Evolutionary conservation across 2,797 vertebrate genomes (phyloP).

Genomic region (Ambastaia sidthimunki): DNA sequence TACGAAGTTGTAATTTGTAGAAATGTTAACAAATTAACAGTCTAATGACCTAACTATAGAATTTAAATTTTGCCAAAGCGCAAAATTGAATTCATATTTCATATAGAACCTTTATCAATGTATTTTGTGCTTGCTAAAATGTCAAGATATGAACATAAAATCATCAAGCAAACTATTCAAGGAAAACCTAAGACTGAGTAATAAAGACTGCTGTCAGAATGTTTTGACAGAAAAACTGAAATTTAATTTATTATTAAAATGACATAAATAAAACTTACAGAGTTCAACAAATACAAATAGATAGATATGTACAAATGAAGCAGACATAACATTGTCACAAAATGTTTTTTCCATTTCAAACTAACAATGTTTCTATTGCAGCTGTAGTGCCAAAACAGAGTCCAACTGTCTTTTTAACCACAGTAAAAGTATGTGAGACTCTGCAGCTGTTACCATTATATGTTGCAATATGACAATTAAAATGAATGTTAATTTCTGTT

Average conservation of each 20-base stretch:
- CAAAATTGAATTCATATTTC: not conserved
- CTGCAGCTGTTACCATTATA: conserved; percentile 56
- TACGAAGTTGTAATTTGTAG: too few species aligned
- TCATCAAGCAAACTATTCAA: not conserved
- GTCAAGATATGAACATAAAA: not conserved
- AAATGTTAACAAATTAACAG: too few species aligned
- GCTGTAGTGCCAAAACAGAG: not conserved
- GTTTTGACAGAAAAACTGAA: conserved; percentile 39
- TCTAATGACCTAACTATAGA: too few species aligned
- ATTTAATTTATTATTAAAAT: conserved; percentile 86
- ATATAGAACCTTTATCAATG: not conserved
- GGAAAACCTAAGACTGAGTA: not conserved
- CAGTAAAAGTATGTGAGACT: conserved; percentile 31
- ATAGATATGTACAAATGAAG: conserved; percentile 77
- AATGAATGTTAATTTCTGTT: conserved; percentile 76
- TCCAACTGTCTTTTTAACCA: conserved; percentile 62
- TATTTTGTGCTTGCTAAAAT: not conserved
- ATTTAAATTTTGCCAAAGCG: not conserved
- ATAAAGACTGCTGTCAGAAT: conserved; percentile 3
- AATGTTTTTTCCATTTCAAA: too few species aligned
- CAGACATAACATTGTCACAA: conserved; percentile 16
- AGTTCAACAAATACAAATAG: conserved; percentile 78
- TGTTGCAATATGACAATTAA: conserved; percentile 65
- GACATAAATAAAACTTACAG: conserved; percentile 84
- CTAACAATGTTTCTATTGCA: not conserved